Percentiles rank a stretch among this genome's conserved stretches.
phyloP scores from a whole-genome alignment of 2,888 invertebrate species.

The Hyposoter dolosus region DNA sequence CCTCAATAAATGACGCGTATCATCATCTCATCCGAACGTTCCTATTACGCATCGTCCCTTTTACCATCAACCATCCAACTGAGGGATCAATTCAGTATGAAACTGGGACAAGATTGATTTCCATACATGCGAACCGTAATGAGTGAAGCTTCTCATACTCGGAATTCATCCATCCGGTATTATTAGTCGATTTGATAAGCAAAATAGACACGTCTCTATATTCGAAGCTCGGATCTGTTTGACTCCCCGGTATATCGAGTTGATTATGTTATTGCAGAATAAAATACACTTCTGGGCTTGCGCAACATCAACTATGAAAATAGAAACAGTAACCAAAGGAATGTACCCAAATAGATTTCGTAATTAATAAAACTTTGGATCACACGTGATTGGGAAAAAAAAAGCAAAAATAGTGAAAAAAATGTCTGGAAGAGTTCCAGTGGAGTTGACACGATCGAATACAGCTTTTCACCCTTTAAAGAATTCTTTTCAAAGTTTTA shows the following conservation, averaged over 20 bases:
- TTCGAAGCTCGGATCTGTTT: not conserved
- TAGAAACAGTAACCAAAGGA: too few relatives aligned
- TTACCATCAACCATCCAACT: not conserved
- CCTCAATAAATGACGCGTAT: conserved; percentile 50
- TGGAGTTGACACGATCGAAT: not conserved
- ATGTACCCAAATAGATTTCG: too few relatives aligned
- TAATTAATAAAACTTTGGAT: not conserved
- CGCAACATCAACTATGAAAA: not conserved
- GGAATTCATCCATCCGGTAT: not conserved
- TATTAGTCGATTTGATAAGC: conserved; percentile 8
- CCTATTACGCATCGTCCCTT: conserved; percentile 1
- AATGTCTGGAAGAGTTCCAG: not conserved
- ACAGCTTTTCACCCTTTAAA: not conserved
- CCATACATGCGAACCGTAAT: conserved; percentile 31
- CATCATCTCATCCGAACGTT: conserved; percentile 13
- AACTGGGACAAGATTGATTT: conserved; percentile 43
- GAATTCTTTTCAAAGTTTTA: not conserved
- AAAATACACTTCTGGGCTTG: not conserved
- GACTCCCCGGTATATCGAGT: not conserved
- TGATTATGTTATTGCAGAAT: not conserved
- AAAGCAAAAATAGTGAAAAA: too few relatives aligned
- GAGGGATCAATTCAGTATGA: conserved; percentile 12
- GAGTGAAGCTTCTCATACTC: not conserved
- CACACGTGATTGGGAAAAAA: not conserved
- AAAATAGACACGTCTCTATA: not conserved